Conservation (phyloP, 1,140 invertebrate species). For the Drosophila grimshawi region DNA sequence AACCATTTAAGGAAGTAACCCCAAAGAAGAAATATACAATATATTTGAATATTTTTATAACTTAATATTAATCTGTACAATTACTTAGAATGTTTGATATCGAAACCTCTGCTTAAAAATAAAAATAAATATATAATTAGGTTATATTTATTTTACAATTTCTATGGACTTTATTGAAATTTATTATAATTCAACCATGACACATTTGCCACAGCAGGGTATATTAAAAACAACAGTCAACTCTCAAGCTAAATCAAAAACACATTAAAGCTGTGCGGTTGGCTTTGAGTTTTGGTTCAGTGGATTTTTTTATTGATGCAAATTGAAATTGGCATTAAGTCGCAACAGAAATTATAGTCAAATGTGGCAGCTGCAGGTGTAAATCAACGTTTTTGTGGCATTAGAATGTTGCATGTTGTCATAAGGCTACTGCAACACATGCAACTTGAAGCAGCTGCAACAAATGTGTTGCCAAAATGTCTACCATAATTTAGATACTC, state of each 20-base stretch:
- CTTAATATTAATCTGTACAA: too few relatives aligned
- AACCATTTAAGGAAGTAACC: too few relatives aligned
- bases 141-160: background rate
- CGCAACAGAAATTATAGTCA: slow-evolving; percentile 7
- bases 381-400: slow-evolving; percentile 16
- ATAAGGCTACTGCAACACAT: background rate
- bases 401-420: slow-evolving; percentile 24
- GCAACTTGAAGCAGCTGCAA: slow-evolving; percentile 11
- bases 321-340: slow-evolving; percentile 64
- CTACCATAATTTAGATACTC: background rate
- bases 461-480: slow-evolving; percentile 1
- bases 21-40: too few relatives aligned
- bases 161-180: background rate
- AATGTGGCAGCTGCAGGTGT: slow-evolving; percentile 33
- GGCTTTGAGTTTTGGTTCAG: slow-evolving; percentile 34
- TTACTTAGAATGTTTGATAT: too few relatives aligned
- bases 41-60: too few relatives aligned
- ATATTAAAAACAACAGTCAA: background rate
- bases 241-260: slow-evolving; percentile 9
- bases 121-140: too few relatives aligned
- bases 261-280: slow-evolving; percentile 31
- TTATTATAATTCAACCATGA: background rate
- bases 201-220: background rate
- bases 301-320: slow-evolving; percentile 59
- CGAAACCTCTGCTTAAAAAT: too few relatives aligned